A percentile compares a stretch with the other conserved stretches of the same genome.
These are phyloP conservation scores for Catharus minimus DNA, from an alignment of 2,113 vertebrate species.

Conservation along the genomic window DNA sequence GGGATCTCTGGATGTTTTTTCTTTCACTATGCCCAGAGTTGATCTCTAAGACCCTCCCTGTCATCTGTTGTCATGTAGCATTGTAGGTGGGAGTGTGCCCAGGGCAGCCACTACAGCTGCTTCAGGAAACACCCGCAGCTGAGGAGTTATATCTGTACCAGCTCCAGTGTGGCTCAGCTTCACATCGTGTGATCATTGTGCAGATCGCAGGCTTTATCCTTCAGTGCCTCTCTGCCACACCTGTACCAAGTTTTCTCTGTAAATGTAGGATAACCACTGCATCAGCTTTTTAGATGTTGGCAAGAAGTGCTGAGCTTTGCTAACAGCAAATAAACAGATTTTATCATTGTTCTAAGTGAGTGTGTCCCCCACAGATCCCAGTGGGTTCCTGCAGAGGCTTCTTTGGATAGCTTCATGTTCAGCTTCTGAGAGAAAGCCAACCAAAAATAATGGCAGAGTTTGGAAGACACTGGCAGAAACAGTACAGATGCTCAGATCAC, in stretches of 20 bases:
- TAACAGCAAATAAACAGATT: not conserved
- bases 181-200: not conserved
- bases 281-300: not conserved
- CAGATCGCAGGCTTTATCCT: not conserved
- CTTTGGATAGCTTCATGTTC: not conserved
- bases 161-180: not conserved
- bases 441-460: not conserved
- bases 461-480: not conserved
- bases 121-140: not conserved
- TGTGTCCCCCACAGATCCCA: not conserved
- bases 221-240: not conserved
- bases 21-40: not conserved
- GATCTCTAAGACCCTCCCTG: not conserved
- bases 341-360: not conserved
- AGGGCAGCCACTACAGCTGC: not conserved
- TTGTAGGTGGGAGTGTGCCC: not conserved
- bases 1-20: not conserved
- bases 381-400: not conserved
- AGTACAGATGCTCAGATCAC: rapidly evolving
- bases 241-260: not conserved
- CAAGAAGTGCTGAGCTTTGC: not conserved
- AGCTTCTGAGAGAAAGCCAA: not conserved
- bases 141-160: not conserved
- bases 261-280: not conserved
- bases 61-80: not conserved